Percentiles rank a stretch among this genome's conserved stretches.
Evolutionary conservation across 2,113 vertebrate genomes (phyloP).

Genomic region (Sinocyclocheilus anophthalmus): DNA sequence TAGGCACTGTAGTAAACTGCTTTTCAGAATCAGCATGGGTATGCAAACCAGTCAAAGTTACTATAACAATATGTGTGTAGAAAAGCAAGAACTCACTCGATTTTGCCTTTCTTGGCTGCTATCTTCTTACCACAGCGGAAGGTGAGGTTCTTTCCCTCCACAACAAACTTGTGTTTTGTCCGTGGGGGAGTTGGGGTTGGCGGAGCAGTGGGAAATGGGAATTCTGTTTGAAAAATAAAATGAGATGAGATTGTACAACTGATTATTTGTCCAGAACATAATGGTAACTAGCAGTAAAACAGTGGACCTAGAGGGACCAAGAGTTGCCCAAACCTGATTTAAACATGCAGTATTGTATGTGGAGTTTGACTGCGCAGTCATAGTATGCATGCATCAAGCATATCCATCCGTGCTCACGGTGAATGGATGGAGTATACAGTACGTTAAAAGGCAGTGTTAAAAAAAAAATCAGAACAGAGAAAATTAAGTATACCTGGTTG

Average conservation of each 20-base stretch:
- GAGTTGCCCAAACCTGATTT: too few species aligned
- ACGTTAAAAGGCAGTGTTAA: too few species aligned
- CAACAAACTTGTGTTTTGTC: constrained; percentile 89
- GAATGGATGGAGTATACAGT: too few species aligned
- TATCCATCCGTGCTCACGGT: too few species aligned
- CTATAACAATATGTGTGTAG: background rate
- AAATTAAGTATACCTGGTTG: too few species aligned
- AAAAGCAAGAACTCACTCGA: constrained; percentile 81
- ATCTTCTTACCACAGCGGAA: constrained; percentile 95
- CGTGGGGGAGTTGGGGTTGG: constrained; percentile 83
- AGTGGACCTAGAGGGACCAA: too few species aligned
- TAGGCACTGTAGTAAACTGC: background rate
- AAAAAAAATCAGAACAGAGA: too few species aligned
- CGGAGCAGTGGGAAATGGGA: constrained; percentile 87
- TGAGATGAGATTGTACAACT: background rate
- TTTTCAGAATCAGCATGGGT: background rate
- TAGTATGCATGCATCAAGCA: too few species aligned
- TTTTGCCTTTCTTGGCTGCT: constrained; percentile 92
- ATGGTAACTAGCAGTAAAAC: background rate
- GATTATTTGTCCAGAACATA: background rate
- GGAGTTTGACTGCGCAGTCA: too few species aligned
- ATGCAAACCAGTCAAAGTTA: background rate
- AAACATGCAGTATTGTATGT: too few species aligned
- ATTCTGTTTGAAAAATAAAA: constrained; percentile 73
- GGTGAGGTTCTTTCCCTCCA: constrained; percentile 90